Percentiles rank a stretch among this genome's conserved stretches.
phyloP scores from a whole-genome alignment of 2,797 vertebrate genomes.

The Lacerta agilis region DNA sequence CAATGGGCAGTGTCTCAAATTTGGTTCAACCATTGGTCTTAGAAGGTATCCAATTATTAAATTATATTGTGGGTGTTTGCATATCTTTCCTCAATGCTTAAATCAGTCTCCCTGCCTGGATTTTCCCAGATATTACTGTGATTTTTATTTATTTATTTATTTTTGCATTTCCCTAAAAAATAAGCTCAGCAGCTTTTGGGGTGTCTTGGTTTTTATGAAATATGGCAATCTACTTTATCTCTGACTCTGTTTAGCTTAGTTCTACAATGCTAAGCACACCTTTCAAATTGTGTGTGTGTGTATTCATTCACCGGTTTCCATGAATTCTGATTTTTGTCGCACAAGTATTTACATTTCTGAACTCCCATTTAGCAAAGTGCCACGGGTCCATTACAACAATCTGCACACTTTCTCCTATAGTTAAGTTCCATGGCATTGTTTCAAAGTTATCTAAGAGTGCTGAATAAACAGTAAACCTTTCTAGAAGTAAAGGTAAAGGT shows the following conservation, averaged over 20 bases:
- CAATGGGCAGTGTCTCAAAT: neutral
- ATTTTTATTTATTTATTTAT: too few relatives aligned
- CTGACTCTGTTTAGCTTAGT: neutral
- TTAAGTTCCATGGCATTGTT: neutral
- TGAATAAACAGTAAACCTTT: constrained; percentile 4
- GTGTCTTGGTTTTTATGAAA: too few relatives aligned
- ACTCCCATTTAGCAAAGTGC: constrained; percentile 6
- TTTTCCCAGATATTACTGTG: too few relatives aligned
- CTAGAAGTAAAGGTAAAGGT: neutral
- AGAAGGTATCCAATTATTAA: neutral
- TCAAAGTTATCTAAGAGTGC: constrained; percentile 12
- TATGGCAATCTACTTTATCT: neutral
- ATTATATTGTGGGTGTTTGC: neutral
- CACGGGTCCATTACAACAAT: neutral
- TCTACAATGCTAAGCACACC: neutral
- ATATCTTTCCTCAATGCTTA: neutral
- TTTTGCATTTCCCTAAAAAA: too few relatives aligned
- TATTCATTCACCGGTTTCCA: neutral
- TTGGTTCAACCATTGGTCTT: neutral
- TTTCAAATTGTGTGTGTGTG: too few relatives aligned
- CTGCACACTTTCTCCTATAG: neutral
- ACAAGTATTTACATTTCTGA: neutral
- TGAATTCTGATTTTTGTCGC: neutral
- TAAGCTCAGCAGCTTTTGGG: too few relatives aligned
- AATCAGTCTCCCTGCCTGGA: neutral